Evolutionary conservation across 2,888 invertebrate species (phyloP).

Genomic region (Ferdinandea cuprea): DNA sequence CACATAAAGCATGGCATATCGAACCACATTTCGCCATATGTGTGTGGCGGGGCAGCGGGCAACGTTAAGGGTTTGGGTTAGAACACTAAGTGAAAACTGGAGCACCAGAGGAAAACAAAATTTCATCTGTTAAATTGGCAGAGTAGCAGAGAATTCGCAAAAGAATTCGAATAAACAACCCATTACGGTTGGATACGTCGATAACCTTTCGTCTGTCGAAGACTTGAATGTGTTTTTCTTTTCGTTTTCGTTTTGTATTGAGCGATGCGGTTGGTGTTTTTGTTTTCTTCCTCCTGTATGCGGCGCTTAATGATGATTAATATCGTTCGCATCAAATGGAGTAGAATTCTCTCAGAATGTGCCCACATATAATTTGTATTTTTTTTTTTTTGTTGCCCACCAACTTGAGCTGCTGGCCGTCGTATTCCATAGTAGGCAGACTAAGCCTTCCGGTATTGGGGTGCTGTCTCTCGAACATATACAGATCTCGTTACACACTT

Average conservation of each 20-base stretch:
- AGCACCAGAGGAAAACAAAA: constrained; percentile 33
- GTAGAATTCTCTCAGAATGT: constrained; percentile 64
- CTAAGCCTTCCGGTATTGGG: constrained; percentile 72
- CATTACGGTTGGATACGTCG: constrained; percentile 64
- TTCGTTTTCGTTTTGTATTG: constrained; percentile 17
- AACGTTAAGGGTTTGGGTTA: neutral
- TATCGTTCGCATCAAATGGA: constrained; percentile 70
- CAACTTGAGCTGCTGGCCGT: neutral
- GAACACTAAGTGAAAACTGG: constrained; percentile 31
- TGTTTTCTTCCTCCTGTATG: constrained; percentile 18
- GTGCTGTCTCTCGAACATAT: constrained; percentile 53
- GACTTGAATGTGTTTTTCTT: constrained; percentile 13
- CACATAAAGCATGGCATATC: constrained; percentile 56
- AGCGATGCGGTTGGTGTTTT: constrained; percentile 39
- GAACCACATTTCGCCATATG: constrained; percentile 47
- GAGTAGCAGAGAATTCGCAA: constrained; percentile 22
- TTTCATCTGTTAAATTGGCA: constrained; percentile 56
- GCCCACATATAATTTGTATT: constrained; percentile 36
- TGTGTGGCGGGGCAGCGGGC: neutral
- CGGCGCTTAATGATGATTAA: constrained; percentile 70
- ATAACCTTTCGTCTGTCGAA: constrained; percentile 52
- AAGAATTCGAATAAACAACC: constrained; percentile 56
- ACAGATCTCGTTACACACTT: constrained; percentile 52
- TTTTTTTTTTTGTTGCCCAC: constrained; percentile 24
- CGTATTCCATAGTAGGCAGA: constrained; percentile 31